A percentile compares a stretch with the other conserved stretches of the same genome.
Evolutionary conservation across 2,797 vertebrate genomes (phyloP).

Genomic region (Pseudochaenichthys georgianus): DNA sequence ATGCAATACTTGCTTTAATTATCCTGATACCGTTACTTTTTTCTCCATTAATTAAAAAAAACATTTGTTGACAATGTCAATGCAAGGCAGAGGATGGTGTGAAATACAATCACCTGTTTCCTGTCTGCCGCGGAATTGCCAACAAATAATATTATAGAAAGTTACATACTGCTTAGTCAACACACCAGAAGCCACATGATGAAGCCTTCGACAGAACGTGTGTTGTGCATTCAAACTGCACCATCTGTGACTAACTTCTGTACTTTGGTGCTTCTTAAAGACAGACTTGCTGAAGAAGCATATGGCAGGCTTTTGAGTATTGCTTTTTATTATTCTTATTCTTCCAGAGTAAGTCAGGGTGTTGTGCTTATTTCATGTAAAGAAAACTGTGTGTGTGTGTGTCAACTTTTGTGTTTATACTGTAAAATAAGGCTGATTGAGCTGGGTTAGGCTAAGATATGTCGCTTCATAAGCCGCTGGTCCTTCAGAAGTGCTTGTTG

Average conservation of each 20-base stretch:
- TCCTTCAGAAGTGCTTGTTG: background rate
- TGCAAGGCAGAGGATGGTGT: too few relatives aligned
- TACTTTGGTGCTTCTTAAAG: background rate
- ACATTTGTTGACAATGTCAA: too few relatives aligned
- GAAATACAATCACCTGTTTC: background rate
- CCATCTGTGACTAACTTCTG: background rate
- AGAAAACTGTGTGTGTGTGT: background rate
- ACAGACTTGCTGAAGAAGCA: background rate
- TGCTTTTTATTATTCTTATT: background rate
- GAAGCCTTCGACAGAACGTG: background rate
- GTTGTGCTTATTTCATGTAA: background rate
- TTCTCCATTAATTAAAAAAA: too few relatives aligned
- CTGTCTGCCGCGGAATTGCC: background rate
- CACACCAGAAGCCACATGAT: background rate
- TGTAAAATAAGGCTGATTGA: background rate
- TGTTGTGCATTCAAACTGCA: background rate
- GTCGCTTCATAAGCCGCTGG: background rate
- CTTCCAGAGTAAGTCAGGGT: too few relatives aligned
- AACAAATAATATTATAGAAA: too few relatives aligned
- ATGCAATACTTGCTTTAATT: too few relatives aligned
- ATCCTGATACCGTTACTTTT: too few relatives aligned
- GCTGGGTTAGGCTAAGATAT: background rate
- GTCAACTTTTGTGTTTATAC: background rate
- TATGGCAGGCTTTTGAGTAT: background rate
- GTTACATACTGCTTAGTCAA: background rate